Evolutionary conservation across 2,113 vertebrate genomes (phyloP).

Genomic region (Psettodes erumei): DNA sequence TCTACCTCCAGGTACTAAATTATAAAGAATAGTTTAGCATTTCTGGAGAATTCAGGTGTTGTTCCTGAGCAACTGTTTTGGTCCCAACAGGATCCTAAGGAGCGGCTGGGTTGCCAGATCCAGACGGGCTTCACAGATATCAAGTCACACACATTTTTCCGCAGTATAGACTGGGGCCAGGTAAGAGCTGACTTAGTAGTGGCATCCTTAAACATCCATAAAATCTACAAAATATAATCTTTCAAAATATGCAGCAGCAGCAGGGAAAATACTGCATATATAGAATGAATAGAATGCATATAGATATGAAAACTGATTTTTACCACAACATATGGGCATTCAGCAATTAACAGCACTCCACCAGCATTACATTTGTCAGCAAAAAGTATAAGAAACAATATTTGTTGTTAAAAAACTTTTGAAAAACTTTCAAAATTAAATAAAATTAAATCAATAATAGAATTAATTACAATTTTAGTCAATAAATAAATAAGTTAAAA

Average conservation of each 20-base stretch:
- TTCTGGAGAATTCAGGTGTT: neutral
- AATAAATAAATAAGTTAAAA: neutral
- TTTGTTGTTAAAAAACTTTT: too few species aligned
- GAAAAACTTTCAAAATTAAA: too few species aligned
- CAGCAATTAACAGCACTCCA: neutral
- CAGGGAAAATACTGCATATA: neutral
- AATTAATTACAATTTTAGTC: neutral
- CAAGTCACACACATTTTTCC: slow-evolving; percentile 98
- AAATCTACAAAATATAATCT: too few species aligned
- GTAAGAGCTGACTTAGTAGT: slow-evolving; percentile 79
- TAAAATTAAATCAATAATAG: too few species aligned
- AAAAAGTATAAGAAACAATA: too few species aligned
- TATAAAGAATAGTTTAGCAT: neutral
- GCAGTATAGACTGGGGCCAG: slow-evolving; percentile 99
- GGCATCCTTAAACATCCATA: neutral
- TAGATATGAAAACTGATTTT: neutral
- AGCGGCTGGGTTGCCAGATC: slow-evolving; percentile 95
- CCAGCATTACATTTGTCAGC: too few species aligned
- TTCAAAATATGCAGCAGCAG: neutral
- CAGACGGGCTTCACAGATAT: slow-evolving; percentile 97
- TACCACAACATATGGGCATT: neutral
- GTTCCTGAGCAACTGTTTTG: slow-evolving; percentile 46
- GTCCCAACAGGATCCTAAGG: slow-evolving; percentile 92
- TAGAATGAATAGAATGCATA: neutral
- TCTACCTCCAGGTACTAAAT: neutral